These are phyloP conservation scores for Panurus biarmicus DNA, from an alignment of 2,113 vertebrate genomes.

Conservation along the genomic window DNA sequence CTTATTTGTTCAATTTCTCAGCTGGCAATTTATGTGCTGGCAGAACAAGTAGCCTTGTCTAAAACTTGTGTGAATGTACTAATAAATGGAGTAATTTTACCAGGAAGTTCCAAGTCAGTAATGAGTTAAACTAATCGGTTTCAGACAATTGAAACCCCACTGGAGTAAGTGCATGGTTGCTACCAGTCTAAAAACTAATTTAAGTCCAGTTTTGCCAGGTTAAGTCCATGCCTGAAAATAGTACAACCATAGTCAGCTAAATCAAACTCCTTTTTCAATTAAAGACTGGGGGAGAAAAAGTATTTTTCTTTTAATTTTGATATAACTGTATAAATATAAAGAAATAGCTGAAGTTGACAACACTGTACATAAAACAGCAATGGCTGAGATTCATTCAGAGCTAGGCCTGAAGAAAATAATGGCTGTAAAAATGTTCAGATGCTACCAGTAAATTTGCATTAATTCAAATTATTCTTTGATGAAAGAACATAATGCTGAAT, in stretches of 20 bases:
- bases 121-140: not conserved
- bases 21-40: not conserved
- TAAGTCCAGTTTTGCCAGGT: not conserved
- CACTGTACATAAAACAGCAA: not conserved
- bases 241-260: not conserved
- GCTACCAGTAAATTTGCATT: not conserved
- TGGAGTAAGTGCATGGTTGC: not conserved
- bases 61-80: not conserved
- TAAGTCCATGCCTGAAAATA: not conserved
- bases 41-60: not conserved
- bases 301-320: not conserved
- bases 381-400: not conserved
- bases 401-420: not conserved
- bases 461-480: slow-evolving; percentile 1
- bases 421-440: not conserved
- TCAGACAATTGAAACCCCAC: not conserved
- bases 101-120: not conserved
- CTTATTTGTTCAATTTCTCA: not conserved
- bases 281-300: not conserved
- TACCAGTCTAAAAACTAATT: not conserved
- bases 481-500: not conserved
- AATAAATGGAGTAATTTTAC: not conserved
- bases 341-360: not conserved
- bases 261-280: not conserved
- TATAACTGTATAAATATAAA: not conserved